Conservation (phyloP, 2,113 vertebrate species). For the Hyperopisus bebe region DNA sequence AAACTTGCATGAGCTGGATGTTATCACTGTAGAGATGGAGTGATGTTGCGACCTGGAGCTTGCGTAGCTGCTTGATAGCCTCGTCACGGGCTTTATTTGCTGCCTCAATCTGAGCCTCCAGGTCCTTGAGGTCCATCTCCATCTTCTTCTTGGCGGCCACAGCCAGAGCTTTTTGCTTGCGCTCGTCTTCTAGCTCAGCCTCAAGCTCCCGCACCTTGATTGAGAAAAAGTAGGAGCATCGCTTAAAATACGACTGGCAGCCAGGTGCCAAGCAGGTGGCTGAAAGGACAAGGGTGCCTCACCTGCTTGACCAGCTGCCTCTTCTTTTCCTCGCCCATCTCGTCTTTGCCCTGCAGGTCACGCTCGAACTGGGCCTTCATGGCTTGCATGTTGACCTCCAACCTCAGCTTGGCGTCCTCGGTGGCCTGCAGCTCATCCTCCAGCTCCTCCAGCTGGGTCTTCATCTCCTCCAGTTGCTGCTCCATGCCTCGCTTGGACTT, state of each 20-base stretch:
- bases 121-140: conserved; percentile 92
- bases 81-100: conserved; percentile 90
- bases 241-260: too few relatives aligned
- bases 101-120: conserved; percentile 86
- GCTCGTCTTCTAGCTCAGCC: conserved; percentile 89
- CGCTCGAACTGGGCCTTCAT: conserved; percentile 96
- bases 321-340: conserved; percentile 94
- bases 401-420: conserved; percentile 87
- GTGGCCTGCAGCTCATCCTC: conserved; percentile 96
- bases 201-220: conserved; percentile 88
- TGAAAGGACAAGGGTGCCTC: background rate
- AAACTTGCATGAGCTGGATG: background rate
- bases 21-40: background rate
- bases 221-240: background rate
- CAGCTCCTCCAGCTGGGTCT: conserved; percentile 90
- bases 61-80: conserved; percentile 88
- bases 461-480: conserved; percentile 95
- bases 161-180: conserved; percentile 86
- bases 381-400: conserved; percentile 99
- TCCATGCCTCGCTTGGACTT: conserved; percentile 92
- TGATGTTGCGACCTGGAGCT: conserved; percentile 74
- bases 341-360: conserved; percentile 81
- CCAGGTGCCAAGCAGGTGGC: background rate
- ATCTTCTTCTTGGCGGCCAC: conserved; percentile 90
- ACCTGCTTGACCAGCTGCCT: conserved; percentile 91